phyloP scores from a whole-genome alignment of 2,797 vertebrate genomes.

The Phataginus tricuspis region DNA sequence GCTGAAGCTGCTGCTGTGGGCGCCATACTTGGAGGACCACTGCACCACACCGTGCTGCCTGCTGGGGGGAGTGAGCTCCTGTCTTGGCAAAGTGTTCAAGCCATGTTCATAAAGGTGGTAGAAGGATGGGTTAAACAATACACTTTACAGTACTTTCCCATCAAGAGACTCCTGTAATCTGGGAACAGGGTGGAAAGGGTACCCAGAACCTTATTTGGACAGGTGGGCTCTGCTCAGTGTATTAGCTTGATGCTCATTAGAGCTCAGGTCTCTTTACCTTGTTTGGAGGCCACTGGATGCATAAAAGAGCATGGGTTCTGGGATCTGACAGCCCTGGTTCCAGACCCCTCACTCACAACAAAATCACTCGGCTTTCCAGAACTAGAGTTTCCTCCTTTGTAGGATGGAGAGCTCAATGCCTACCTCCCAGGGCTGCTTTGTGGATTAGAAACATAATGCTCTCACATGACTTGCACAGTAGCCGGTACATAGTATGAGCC shows the following conservation, averaged over 20 bases:
- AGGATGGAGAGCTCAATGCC: background rate
- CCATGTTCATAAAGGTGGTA: background rate
- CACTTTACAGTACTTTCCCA: background rate
- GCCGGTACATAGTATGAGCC: background rate
- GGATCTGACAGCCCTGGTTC: background rate
- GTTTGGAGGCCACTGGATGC: background rate
- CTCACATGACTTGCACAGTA: background rate
- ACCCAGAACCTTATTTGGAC: background rate
- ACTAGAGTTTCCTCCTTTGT: background rate
- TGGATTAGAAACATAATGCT: background rate
- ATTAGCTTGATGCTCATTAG: background rate
- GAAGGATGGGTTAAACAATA: background rate
- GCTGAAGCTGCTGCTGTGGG: background rate
- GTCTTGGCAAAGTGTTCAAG: background rate
- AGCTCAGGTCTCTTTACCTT: background rate
- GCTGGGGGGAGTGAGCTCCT: background rate
- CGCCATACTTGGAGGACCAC: background rate
- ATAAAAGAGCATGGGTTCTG: background rate
- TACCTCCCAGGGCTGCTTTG: background rate
- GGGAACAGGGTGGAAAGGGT: background rate
- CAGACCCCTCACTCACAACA: background rate
- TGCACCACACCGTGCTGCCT: accelerated
- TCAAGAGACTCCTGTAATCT: background rate
- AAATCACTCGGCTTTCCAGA: background rate
- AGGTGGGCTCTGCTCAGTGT: background rate